Percentiles rank a stretch among this genome's conserved stretches.
These are phyloP conservation scores for Scaptomyza tumidula DNA, from an alignment of 2,888 invertebrate genomes.

Conservation along the genomic window DNA sequence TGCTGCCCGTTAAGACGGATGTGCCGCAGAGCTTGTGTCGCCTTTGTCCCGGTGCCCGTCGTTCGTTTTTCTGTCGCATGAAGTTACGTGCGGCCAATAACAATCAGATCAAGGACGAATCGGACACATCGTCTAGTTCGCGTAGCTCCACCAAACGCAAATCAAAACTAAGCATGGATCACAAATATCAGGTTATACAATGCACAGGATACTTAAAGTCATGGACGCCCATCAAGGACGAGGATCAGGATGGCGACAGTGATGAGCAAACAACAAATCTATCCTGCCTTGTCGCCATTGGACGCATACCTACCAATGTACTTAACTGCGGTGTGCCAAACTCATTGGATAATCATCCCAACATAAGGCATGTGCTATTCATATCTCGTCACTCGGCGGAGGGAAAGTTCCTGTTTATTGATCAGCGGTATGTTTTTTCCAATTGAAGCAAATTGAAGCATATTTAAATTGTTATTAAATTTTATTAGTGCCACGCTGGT, in stretches of 20 bases:
- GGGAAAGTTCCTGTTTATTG: slow-evolving; percentile 96
- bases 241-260: slow-evolving; percentile 88
- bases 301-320: slow-evolving; percentile 88
- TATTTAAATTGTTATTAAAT: background rate
- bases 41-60: slow-evolving; percentile 93
- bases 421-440: slow-evolving; percentile 89
- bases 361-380: slow-evolving; percentile 89
- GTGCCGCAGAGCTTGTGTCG: slow-evolving; percentile 90
- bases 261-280: slow-evolving; percentile 88
- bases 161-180: slow-evolving; percentile 87
- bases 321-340: slow-evolving; percentile 85
- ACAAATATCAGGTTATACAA: slow-evolving; percentile 94
- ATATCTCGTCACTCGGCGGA: slow-evolving; percentile 94
- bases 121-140: slow-evolving; percentile 83
- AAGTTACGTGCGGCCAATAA: slow-evolving; percentile 89
- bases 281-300: slow-evolving; percentile 95
- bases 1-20: slow-evolving; percentile 95
- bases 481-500: slow-evolving; percentile 91
- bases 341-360: slow-evolving; percentile 84
- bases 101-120: slow-evolving; percentile 90
- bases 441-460: background rate
- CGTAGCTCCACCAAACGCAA: slow-evolving; percentile 88
- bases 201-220: slow-evolving; percentile 97
- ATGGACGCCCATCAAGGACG: slow-evolving; percentile 93
- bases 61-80: slow-evolving; percentile 97